These are phyloP conservation scores for Anableps anableps DNA, from an alignment of 2,797 vertebrate genomes.

Conservation along the genomic window DNA sequence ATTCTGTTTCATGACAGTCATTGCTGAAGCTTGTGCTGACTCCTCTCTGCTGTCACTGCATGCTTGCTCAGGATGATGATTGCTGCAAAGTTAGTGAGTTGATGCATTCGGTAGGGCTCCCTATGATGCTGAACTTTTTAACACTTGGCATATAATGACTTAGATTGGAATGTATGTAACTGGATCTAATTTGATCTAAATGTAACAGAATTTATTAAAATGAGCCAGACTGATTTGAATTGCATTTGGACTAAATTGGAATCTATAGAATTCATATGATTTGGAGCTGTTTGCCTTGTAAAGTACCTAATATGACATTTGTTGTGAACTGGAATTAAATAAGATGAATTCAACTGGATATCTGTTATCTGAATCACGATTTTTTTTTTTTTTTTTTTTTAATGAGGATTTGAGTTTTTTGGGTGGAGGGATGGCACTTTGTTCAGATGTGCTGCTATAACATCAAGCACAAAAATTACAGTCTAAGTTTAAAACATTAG, in stretches of 20 bases:
- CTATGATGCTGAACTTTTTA: background rate
- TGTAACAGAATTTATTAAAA: background rate
- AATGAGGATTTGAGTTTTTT: background rate
- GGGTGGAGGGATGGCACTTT: background rate
- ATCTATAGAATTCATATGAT: background rate
- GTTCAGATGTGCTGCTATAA: background rate
- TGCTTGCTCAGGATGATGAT: no score
- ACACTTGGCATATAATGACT: background rate
- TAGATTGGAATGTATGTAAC: background rate
- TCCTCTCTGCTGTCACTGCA: background rate
- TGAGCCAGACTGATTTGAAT: background rate
- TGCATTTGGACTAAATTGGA: background rate
- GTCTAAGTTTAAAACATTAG: slow-evolving; percentile 28
- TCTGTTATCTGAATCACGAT: background rate
- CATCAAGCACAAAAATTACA: slow-evolving; percentile 25
- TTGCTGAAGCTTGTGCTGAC: background rate
- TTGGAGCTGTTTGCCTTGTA: background rate
- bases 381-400: no score
- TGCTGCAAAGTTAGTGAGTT: background rate
- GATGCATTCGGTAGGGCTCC: background rate
- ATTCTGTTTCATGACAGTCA: background rate
- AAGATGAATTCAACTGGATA: background rate
- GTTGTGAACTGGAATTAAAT: background rate
- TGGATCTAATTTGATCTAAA: background rate
- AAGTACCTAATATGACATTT: background rate